Evolutionary conservation across 2,113 vertebrate species (phyloP).

Genomic region (Phocoena phocoena): DNA sequence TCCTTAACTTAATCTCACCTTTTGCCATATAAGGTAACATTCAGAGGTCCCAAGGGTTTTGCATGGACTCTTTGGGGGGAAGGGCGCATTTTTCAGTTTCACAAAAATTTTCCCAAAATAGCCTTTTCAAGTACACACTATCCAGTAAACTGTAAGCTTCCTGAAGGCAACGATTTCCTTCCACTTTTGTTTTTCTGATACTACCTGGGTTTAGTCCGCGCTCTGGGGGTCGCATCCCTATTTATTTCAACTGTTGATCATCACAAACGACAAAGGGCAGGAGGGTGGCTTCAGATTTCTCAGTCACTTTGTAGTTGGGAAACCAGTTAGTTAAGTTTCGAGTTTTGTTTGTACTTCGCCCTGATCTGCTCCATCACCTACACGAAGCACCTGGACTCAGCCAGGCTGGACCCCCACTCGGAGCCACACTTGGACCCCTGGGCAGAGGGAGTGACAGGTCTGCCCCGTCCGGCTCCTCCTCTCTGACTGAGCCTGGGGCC

Average conservation of each 20-base stretch:
- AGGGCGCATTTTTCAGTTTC: neutral
- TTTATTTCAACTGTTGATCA: too few relatives aligned
- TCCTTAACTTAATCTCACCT: neutral
- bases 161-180: neutral
- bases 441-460: rapidly evolving
- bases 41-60: neutral
- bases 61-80: neutral
- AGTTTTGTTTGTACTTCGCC: neutral
- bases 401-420: neutral
- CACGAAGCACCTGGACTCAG: too few relatives aligned
- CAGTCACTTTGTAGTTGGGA: too few relatives aligned
- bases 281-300: neutral
- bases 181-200: neutral
- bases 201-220: neutral
- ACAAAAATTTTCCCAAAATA: neutral
- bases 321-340: neutral
- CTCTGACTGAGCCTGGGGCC: neutral
- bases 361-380: neutral
- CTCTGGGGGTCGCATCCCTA: neutral
- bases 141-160: too few relatives aligned
- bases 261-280: neutral
- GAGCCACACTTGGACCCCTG: neutral
- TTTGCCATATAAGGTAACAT: neutral
- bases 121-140: neutral
- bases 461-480: rapidly evolving